A percentile compares a stretch with the other conserved stretches of the same genome.
phyloP scores from a whole-genome alignment of 2,888 invertebrate species.

The Atrina japonica region DNA sequence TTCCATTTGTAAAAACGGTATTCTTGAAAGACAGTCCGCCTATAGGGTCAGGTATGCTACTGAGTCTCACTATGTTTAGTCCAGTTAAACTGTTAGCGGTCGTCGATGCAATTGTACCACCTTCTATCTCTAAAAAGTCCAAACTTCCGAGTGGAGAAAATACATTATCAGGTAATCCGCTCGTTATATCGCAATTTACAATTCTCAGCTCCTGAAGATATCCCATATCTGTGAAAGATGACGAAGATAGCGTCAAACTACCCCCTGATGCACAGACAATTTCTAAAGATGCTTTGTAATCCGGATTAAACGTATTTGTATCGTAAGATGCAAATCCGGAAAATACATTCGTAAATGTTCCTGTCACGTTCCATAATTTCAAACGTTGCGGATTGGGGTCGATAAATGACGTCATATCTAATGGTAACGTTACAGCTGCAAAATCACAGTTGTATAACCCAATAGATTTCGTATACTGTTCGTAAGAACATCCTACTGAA shows the following conservation, averaged over 20 bases:
- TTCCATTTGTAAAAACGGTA: conserved; percentile 12
- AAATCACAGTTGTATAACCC: conserved; percentile 22
- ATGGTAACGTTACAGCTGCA: conserved; percentile 13
- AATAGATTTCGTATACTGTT: conserved; percentile 19
- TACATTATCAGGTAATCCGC: conserved; percentile 4
- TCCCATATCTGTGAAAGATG: conserved; percentile 14
- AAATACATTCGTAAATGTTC: conserved; percentile 9
- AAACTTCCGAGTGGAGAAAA: background rate
- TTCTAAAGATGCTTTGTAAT: conserved; percentile 6
- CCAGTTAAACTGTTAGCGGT: conserved; percentile 6
- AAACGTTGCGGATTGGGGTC: conserved; percentile 18
- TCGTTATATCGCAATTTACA: conserved; percentile 8
- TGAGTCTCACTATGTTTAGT: conserved; percentile 4
- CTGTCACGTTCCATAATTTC: conserved; percentile 8
- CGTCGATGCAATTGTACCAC: conserved; percentile 11
- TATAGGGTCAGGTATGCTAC: conserved; percentile 17
- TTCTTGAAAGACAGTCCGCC: conserved; percentile 20
- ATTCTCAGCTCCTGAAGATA: conserved; percentile 22
- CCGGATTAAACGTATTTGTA: background rate
- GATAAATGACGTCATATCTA: background rate
- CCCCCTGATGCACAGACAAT: conserved; percentile 11
- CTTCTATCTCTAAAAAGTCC: conserved; percentile 22
- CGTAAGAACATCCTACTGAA: conserved; percentile 19
- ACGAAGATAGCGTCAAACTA: conserved; percentile 1
- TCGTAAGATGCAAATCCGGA: conserved; percentile 11